Percentiles rank a stretch among this genome's conserved stretches.
phyloP scores from a whole-genome alignment of 2,113 vertebrate species.

The Theristicus caerulescens region DNA sequence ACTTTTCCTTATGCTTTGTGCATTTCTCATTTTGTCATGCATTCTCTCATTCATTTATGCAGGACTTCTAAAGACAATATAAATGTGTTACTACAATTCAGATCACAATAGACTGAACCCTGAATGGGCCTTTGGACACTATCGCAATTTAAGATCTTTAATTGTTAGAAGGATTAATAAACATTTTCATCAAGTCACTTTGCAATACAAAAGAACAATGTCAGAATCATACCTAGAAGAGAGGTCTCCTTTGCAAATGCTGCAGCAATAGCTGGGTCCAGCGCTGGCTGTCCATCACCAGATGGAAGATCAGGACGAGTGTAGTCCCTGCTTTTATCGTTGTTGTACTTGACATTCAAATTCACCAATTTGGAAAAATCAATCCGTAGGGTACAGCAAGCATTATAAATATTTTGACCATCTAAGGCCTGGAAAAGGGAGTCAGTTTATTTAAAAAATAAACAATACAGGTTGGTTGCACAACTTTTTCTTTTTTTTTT shows the following conservation, averaged over 20 bases:
- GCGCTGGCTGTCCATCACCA: conserved; percentile 90
- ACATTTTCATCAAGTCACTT: not conserved
- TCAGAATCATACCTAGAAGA: conserved; percentile 88
- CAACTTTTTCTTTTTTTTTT: not conserved
- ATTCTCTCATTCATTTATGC: not conserved
- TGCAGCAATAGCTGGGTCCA: conserved; percentile 88
- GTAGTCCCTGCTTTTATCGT: conserved; percentile 98
- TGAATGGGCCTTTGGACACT: not conserved
- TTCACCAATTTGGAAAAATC: conserved; percentile 99
- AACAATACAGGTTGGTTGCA: not conserved
- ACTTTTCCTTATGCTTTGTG: not conserved
- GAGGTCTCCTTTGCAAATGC: conserved; percentile 95
- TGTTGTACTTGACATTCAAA: conserved; percentile 99
- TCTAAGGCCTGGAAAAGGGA: conserved; percentile 86
- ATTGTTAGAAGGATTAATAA: not conserved
- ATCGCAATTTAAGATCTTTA: not conserved
- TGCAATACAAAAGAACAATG: not conserved
- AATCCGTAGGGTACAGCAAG: conserved; percentile 96
- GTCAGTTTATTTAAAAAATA: conserved; percentile 21
- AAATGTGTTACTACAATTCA: not conserved
- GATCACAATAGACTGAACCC: not conserved
- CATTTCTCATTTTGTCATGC: not conserved
- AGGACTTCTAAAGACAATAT: not conserved
- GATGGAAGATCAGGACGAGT: conserved; percentile 94
- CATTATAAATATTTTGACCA: conserved; percentile 98